These are phyloP conservation scores for Boulengeromyrus knoepffleri DNA, from an alignment of 2,113 vertebrate species.

Conservation along the genomic window DNA sequence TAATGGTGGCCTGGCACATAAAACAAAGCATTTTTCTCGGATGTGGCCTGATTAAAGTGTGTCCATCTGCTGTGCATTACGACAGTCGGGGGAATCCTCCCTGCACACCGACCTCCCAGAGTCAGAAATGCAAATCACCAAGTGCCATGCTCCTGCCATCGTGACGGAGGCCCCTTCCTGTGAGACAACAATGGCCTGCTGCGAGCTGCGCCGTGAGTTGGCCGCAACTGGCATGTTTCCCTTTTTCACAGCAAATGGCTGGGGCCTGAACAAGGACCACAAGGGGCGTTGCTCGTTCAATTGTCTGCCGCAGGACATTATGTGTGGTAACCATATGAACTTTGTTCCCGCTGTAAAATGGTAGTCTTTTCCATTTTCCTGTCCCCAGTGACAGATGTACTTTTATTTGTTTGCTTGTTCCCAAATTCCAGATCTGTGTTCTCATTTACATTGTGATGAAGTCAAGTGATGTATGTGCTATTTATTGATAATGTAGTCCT, in stretches of 20 bases:
- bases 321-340: conserved; percentile 59
- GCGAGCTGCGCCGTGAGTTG: conserved; percentile 55
- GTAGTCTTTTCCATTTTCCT: conserved; percentile 55
- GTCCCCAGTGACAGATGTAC: conserved; percentile 64
- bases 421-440: conserved; percentile 32
- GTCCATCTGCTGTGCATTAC: conserved; percentile 73
- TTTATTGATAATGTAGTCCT: not conserved
- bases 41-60: conserved; percentile 69
- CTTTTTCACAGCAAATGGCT: conserved; percentile 81
- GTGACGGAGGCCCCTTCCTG: conserved; percentile 67
- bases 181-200: conserved; percentile 71
- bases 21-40: not conserved
- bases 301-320: conserved; percentile 66
- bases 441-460: conserved; percentile 56
- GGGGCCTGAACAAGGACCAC: conserved; percentile 68
- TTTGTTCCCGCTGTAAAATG: conserved; percentile 63
- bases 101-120: not conserved
- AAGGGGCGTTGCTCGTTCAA: conserved; percentile 68
- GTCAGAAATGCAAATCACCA: conserved; percentile 64
- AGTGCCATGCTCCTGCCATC: conserved; percentile 63
- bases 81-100: conserved; percentile 34
- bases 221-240: conserved; percentile 53
- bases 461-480: conserved; percentile 40
- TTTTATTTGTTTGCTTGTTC: conserved; percentile 66
- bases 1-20: not conserved